phyloP scores from a whole-genome alignment of 2,113 vertebrate genomes.

The Lophotis ruficrista region DNA sequence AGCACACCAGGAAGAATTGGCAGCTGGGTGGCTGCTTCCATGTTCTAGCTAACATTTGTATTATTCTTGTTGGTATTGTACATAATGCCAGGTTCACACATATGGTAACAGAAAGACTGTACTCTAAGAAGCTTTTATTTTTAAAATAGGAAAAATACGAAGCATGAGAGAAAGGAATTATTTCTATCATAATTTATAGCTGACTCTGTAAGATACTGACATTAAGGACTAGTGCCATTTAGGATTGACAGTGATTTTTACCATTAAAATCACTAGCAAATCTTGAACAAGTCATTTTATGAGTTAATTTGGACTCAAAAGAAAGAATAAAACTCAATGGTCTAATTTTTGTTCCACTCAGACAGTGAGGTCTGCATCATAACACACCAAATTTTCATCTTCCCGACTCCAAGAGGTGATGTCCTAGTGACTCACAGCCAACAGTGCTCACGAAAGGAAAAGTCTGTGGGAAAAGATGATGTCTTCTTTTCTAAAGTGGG shows the following conservation, averaged over 20 bases:
- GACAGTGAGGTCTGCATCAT: not conserved
- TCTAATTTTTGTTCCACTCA: not conserved
- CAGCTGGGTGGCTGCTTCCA: not conserved
- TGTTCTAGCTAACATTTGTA: not conserved
- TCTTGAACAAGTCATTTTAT: not conserved
- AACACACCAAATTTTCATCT: not conserved
- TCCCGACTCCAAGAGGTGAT: not conserved
- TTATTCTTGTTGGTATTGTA: not conserved
- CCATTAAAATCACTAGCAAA: not conserved
- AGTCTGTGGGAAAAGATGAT: not conserved
- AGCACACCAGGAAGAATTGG: fast-evolving
- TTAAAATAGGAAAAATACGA: not conserved
- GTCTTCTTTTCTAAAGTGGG: not conserved
- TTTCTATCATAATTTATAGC: not conserved
- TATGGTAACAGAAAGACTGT: not conserved
- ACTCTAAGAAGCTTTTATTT: not conserved
- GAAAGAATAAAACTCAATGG: not conserved
- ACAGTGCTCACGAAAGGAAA: not conserved
- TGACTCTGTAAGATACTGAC: not conserved
- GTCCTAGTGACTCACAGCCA: fast-evolving
- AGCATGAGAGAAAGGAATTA: not conserved
- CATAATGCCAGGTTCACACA: not conserved
- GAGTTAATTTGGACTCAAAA: not conserved
- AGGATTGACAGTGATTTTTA: not conserved
- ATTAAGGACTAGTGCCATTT: not conserved